phyloP scores from a whole-genome alignment of 2,113 vertebrate species.

The Corvus hawaiiensis region DNA sequence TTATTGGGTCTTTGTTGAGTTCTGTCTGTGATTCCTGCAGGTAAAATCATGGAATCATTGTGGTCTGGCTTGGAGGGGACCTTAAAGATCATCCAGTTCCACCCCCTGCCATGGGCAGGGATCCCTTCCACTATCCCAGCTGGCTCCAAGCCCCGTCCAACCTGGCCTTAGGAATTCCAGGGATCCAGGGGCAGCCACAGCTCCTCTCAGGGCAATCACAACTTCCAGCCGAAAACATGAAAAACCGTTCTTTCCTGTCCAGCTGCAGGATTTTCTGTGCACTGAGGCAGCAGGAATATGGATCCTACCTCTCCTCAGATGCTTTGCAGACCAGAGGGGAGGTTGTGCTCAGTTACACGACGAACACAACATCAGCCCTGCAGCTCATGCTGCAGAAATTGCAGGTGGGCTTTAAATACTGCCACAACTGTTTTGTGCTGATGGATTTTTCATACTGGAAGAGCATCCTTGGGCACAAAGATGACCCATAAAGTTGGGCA shows the following conservation, averaged over 20 bases:
- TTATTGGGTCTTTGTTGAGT: not conserved
- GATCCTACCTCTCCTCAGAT: not conserved
- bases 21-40: not conserved
- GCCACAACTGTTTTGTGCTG: too few relatives aligned
- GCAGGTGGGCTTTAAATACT: not conserved
- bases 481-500: not conserved
- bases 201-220: not conserved
- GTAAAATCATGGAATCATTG: not conserved
- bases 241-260: not conserved
- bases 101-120: not conserved
- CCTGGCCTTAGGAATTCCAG: not conserved
- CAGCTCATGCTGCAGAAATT: not conserved
- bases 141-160: rapidly evolving
- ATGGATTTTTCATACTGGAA: not conserved
- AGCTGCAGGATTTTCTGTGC: not conserved
- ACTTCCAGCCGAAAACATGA: not conserved
- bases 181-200: not conserved
- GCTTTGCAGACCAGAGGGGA: not conserved
- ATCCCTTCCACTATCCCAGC: rapidly evolving
- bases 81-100: not conserved
- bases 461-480: not conserved
- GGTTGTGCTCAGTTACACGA: not conserved
- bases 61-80: not conserved
- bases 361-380: not conserved
- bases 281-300: not conserved